Base-by-base conservation (phyloP, 1,140 invertebrate species). In the Drosophila kepulauana region DNA sequence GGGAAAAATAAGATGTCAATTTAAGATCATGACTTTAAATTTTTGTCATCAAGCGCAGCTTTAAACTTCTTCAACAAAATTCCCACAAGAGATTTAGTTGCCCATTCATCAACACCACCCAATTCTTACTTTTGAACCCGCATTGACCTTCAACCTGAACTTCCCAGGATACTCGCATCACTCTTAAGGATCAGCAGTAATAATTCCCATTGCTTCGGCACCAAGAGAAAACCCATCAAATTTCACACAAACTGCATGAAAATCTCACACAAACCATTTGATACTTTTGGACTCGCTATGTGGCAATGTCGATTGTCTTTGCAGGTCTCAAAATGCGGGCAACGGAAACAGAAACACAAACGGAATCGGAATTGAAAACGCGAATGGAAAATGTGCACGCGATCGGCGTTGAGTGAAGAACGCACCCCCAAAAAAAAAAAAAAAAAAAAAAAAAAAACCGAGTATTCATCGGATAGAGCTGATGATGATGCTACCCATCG, bases 311-410 rank as follows among this genome's bases (percentile, higher is more conserved):
- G 41, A 43, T 69, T 57, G 81, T 48, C 66, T 66, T 85, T 66
- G 71, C 85, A 90, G 86, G 87, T 86, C 57, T 52, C 10, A 10
- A 79, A 79, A 90, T 90, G 86, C 86, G 86, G 86, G 86, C 82
- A 86, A 61, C 65, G 75, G 78, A 65, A 70, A 79, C 69, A 67
- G 67, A 79, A 79, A 79, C 69, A 67, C 64, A 79, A 79, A 74
- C 75, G 76, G 43, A 61, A 33, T 66, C 57, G 33, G 43, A 78
- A 81, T 78, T 71, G 62, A 10, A 57, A 43, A 77, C 51, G 35
- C 52, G 61, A 66, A 78, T 67, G 76, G 80, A 43, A 69, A 78
- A 76, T 73, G 49, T 57, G 56, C 85, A 89, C 86, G 85, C 85
- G 85, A 89, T 89, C 81, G 74, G 51, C 75, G 65, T 28, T n/a